Base-by-base conservation (phyloP, 1,140 invertebrate species). In the Lepidurus apus region DNA sequence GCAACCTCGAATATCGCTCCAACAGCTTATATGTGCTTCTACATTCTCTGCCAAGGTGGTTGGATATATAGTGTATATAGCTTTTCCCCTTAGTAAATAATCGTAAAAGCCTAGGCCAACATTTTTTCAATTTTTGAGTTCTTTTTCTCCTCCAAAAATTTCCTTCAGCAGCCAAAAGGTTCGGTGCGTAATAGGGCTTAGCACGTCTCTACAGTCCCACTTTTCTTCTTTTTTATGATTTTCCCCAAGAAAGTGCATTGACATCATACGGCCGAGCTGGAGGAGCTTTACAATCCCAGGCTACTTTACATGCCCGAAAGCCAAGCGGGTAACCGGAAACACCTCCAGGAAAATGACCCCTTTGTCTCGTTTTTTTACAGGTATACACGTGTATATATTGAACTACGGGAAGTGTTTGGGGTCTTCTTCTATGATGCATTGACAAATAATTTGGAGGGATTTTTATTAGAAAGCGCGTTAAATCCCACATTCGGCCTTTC, bases 241-340 rank as follows among this genome's bases (percentile, higher is more conserved):
- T 34, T 34, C 34, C 34, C 34, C 34, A 4, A 34, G 34, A 21
- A 65, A 21, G 53, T 65, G 17, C 53, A 65, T 65, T 65, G 53
- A 65, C 53, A 65, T 65, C 53, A 65, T 7, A 21, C 34, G 53
- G 53, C 53, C 8, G 53, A 65, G 53, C 0, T 65, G 53, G 53
- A 65, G 53, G 53, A 65, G 21, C 53, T 65, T 65, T 65, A 65
- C 53, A 21, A 65, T 65, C 53, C 53, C 53, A 65, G 53, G n/a
- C 53, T 65, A n/a, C 53, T 65, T 47, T 65, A 21, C 53, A 65
- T 65, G 53, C 53, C 53, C 53, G 53, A 65, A n/a, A 65, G 53
- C 53, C 53, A 65, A 21, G 13, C 53, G 5, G 53, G 53, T 7
- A 34, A 65, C 53, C 53, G 53, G 53, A 65, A 65, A 65, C 53